Evolutionary conservation across 2,113 vertebrate genomes (phyloP).

Genomic region (Panthera leo): DNA sequence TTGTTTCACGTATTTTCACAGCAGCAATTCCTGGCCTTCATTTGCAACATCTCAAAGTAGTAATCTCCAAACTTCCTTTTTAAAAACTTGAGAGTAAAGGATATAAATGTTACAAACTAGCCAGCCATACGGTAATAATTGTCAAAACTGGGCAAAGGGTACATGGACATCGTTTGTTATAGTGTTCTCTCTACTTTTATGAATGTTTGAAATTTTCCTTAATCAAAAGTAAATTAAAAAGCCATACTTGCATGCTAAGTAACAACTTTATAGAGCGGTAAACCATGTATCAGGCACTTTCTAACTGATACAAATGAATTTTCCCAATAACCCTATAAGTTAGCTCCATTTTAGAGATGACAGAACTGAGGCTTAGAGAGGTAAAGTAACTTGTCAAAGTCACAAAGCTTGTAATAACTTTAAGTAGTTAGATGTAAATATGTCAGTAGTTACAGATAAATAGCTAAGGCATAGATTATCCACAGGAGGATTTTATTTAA

Average conservation of each 20-base stretch:
- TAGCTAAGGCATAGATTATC: background rate
- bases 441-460: background rate
- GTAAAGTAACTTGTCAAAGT: conserved; percentile 7
- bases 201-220: conserved; percentile 37
- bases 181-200: background rate
- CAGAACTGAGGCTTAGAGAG: background rate
- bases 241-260: background rate
- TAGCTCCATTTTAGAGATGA: conserved; percentile 16
- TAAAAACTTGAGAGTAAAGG: background rate
- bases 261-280: background rate
- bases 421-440: background rate
- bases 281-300: conserved; percentile 3
- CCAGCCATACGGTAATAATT: background rate
- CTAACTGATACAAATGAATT: background rate
- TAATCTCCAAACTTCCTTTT: conserved; percentile 30
- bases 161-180: background rate
- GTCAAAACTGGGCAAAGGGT: background rate
- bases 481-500: background rate
- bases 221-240: conserved; percentile 16
- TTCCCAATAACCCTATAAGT: background rate
- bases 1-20: background rate
- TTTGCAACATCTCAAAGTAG: conserved; percentile 7
- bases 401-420: background rate
- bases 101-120: background rate
- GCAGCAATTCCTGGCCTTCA: conserved; percentile 17